phyloP scores from a whole-genome alignment of 2,888 invertebrate genomes.

The Vannuccia rotundouncinata region DNA sequence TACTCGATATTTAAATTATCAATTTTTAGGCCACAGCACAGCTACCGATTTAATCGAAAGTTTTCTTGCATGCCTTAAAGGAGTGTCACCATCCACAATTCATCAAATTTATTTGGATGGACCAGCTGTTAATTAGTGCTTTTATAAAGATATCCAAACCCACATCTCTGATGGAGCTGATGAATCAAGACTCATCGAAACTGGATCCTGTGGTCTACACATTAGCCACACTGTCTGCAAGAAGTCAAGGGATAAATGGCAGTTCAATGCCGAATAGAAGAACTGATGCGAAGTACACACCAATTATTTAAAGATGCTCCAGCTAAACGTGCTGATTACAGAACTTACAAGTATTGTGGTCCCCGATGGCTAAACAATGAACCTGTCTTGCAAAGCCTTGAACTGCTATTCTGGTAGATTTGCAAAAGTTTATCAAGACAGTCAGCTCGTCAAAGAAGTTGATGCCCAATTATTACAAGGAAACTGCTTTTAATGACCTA shows the following conservation, averaged over 20 bases:
- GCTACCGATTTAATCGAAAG: too few species aligned
- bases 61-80: too few species aligned
- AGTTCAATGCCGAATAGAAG: not conserved
- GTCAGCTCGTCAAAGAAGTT: not conserved
- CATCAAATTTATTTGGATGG: too few species aligned
- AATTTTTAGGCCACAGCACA: too few species aligned
- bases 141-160: not conserved
- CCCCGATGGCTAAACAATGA: not conserved
- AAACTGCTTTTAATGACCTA: not conserved
- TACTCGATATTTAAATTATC: too few species aligned
- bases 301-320: not conserved
- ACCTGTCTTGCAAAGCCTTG: not conserved
- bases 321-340: slow-evolving; percentile 9
- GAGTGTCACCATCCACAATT: too few species aligned
- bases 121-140: not conserved
- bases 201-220: not conserved
- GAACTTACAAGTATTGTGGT: not conserved
- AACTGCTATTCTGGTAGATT: not conserved
- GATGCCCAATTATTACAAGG: not conserved
- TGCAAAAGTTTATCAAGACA: slow-evolving; percentile 2
- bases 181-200: not conserved
- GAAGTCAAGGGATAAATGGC: not conserved
- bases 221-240: not conserved
- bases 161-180: not conserved
- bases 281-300: not conserved